phyloP scores from a whole-genome alignment of 2,888 invertebrate genomes.

The Trachelus troglodyta region DNA sequence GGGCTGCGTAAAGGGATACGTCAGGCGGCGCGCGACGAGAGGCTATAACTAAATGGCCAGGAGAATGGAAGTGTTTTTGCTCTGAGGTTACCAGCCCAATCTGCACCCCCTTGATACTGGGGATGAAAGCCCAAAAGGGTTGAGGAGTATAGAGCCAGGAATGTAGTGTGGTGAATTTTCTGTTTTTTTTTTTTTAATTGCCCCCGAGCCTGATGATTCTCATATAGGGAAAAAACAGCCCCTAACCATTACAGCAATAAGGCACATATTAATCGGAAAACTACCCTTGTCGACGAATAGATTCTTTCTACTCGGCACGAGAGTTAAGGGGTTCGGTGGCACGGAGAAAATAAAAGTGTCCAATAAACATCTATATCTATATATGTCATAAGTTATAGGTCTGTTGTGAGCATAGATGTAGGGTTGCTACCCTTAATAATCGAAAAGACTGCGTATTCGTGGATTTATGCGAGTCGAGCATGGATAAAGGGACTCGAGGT shows the following conservation, averaged over 20 bases:
- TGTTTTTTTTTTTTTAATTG: background rate
- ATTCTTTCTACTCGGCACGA: background rate
- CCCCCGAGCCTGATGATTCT: background rate
- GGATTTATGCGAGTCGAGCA: background rate
- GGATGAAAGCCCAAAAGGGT: background rate
- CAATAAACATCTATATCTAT: background rate
- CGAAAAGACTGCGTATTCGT: background rate
- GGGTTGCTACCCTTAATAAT: background rate
- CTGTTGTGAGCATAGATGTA: background rate
- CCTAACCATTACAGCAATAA: background rate
- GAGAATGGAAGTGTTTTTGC: slow-evolving; percentile 36
- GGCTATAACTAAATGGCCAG: slow-evolving; percentile 27
- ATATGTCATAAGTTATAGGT: background rate
- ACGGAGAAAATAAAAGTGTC: background rate
- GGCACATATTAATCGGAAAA: background rate
- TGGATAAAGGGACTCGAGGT: background rate
- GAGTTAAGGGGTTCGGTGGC: background rate
- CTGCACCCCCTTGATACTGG: background rate
- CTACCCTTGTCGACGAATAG: background rate
- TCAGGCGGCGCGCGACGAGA: slow-evolving; percentile 1
- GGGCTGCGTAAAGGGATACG: slow-evolving; percentile 10
- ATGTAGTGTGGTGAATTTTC: background rate
- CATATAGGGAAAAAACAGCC: background rate
- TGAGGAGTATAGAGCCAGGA: background rate
- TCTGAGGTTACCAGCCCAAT: slow-evolving; percentile 27